Evolutionary conservation across 2,797 vertebrate species (phyloP).

Genomic region (Poeciliopsis paucimaculata): DNA sequence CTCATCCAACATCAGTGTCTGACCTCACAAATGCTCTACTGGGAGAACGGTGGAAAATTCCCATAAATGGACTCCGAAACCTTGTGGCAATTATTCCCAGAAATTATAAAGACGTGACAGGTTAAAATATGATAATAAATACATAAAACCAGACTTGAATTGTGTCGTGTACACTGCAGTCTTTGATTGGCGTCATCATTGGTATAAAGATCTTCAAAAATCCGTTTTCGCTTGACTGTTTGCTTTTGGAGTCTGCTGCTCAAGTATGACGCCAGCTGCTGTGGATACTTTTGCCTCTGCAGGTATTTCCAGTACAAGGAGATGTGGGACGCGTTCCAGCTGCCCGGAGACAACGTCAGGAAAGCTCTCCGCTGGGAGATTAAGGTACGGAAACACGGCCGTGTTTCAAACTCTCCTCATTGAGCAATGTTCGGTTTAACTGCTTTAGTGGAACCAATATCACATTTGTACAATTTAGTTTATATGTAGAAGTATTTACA

Average conservation of each 20-base stretch:
- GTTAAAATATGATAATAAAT: neutral
- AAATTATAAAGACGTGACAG: neutral
- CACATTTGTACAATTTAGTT: neutral
- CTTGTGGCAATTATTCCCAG: neutral
- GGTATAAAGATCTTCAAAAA: neutral
- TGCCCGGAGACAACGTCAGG: constrained; percentile 78
- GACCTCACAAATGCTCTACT: neutral
- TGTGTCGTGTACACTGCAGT: neutral
- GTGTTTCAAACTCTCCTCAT: neutral
- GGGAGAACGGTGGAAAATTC: neutral
- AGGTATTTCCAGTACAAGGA: constrained; percentile 86
- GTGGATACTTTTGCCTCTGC: neutral
- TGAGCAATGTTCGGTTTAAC: neutral
- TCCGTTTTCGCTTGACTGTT: neutral
- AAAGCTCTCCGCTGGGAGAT: constrained; percentile 77
- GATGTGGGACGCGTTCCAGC: constrained; percentile 80
- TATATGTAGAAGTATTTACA: neutral
- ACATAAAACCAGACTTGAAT: neutral
- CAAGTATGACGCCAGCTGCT: no score
- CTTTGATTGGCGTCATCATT: neutral
- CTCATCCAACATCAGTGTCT: constrained; percentile 1
- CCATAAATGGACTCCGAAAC: neutral
- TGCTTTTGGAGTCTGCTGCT: neutral
- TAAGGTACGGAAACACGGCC: constrained; percentile 59
- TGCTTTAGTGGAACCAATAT: neutral